Conservation (phyloP, 2,888 invertebrate genomes). For the Chrysodeixis includens region DNA sequence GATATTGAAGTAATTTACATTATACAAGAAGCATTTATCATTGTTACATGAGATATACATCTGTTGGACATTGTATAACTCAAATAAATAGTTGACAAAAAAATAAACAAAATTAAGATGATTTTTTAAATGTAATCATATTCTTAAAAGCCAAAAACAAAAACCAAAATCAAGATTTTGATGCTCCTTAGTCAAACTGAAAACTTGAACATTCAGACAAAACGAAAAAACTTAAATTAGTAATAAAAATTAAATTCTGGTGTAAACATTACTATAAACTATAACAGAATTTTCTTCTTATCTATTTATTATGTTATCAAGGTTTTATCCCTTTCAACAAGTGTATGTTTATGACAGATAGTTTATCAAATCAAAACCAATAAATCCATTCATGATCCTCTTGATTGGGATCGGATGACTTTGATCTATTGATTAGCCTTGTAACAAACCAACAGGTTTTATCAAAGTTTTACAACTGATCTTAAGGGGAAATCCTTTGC, state of each 20-base stretch:
- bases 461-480: slow-evolving; percentile 39
- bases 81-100: too few relatives aligned
- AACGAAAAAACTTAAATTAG: too few relatives aligned
- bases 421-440: slow-evolving; percentile 38
- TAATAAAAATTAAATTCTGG: too few relatives aligned
- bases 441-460: slow-evolving; percentile 43
- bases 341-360: background rate
- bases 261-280: too few relatives aligned
- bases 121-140: too few relatives aligned
- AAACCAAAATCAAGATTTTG: too few relatives aligned
- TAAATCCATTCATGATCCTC: background rate
- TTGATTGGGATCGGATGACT: background rate
- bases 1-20: slow-evolving; percentile 1
- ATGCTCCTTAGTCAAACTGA: too few relatives aligned
- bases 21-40: background rate
- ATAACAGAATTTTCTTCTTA: too few relatives aligned
- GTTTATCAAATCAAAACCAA: background rate
- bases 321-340: background rate
- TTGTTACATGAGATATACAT: background rate
- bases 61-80: background rate
- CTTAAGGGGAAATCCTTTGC: slow-evolving; percentile 49
- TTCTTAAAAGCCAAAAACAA: too few relatives aligned
- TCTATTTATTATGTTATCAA: background rate
- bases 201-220: too few relatives aligned
- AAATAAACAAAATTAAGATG: too few relatives aligned